Conservation (phyloP, 2,797 vertebrate species). For the Darevskia mixta region DNA sequence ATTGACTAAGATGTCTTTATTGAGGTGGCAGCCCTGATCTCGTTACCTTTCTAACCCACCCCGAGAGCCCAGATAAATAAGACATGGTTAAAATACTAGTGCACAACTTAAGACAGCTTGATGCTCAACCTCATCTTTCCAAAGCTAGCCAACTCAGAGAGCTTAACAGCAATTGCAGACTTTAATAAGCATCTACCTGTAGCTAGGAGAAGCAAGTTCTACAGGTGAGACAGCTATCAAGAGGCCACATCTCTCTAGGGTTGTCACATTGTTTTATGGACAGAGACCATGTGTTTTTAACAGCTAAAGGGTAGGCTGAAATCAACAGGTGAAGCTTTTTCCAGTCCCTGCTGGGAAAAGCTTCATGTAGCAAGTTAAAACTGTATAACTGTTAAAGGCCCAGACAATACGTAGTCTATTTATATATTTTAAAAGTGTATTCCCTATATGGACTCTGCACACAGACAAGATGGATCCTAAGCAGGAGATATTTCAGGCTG, state of each 20-base stretch:
- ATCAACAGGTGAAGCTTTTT: not conserved
- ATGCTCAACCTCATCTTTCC: not conserved
- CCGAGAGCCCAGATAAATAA: not conserved
- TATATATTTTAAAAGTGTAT: not conserved
- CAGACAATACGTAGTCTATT: not conserved
- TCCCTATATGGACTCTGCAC: not conserved
- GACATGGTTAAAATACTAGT: not conserved
- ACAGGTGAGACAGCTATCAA: not conserved
- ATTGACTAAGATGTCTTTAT: too few species aligned
- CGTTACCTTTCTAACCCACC: too few species aligned
- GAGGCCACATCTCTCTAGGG: not conserved
- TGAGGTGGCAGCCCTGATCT: too few species aligned
- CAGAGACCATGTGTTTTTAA: not conserved
- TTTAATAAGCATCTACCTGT: not conserved
- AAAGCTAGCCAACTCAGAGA: not conserved
- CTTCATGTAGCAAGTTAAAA: not conserved
- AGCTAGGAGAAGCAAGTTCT: not conserved
- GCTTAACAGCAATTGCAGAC: not conserved
- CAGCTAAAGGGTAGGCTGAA: not conserved
- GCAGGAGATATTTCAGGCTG: not conserved
- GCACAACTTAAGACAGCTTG: not conserved
- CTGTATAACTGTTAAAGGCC: not conserved
- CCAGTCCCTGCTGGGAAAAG: not conserved
- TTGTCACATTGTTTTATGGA: not conserved
- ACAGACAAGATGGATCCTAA: not conserved